Evolutionary conservation across 2,113 vertebrate genomes (phyloP).

Genomic region (Oncorhynchus mykiss): DNA sequence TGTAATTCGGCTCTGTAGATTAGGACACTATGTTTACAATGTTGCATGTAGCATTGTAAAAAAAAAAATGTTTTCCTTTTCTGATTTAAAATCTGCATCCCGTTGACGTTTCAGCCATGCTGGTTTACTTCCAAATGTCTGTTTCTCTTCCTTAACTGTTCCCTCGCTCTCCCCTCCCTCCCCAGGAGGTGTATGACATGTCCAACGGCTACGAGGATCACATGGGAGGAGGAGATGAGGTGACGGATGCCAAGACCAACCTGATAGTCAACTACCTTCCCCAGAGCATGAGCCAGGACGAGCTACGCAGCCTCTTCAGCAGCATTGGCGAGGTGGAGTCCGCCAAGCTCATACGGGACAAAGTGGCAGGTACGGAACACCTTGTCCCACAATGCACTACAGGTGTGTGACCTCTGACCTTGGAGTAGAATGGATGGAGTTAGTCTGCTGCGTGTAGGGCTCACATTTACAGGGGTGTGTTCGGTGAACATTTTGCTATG

Average conservation of each 20-base stretch:
- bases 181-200: constrained; percentile 88
- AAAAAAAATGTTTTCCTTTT: neutral
- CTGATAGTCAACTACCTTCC: constrained; percentile 98
- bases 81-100: neutral
- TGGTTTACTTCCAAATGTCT: too few species aligned
- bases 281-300: constrained; percentile 98
- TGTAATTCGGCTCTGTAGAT: too few species aligned
- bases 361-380: constrained; percentile 88
- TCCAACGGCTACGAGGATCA: constrained; percentile 99
- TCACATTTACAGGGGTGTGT: neutral
- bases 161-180: constrained; percentile 1
- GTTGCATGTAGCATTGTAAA: too few species aligned
- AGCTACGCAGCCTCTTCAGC: constrained; percentile 94
- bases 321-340: constrained; percentile 97
- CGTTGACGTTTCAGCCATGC: too few species aligned
- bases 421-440: constrained; percentile 1
- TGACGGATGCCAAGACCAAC: constrained; percentile 92
- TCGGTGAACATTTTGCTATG: neutral
- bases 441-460: neutral
- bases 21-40: too few species aligned
- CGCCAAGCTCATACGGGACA: constrained; percentile 97
- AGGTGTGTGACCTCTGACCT: constrained; percentile 1
- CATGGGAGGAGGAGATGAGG: constrained; percentile 89
- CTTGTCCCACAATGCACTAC: neutral
- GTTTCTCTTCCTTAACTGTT: too few species aligned